Evolutionary conservation across 2,888 invertebrate genomes (phyloP), one percentile per base, ranked within the genome.

Genomic region (Gasteruption jaculator): DNA sequence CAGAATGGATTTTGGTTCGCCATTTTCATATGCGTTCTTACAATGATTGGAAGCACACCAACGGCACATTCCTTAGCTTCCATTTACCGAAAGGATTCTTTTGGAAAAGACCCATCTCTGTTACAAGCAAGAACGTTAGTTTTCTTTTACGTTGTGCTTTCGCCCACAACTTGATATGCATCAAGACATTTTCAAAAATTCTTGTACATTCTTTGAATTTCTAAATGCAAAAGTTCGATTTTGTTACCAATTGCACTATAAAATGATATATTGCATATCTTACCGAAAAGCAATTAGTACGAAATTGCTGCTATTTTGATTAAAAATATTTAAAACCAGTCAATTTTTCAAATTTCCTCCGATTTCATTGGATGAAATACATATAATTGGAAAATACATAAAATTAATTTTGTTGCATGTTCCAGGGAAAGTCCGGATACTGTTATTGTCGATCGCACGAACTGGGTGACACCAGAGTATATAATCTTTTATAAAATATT

Each of bases 1-100:
- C 68, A 81, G 81, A 82, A 85, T 53, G 85, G 82, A 5, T 78
- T 83, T 70, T 85, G 85, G 84, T 78, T 85, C 41, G 78, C 80
- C 41, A 78, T 79, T 3, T 73, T 82, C 14, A 57, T 80, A 10
- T 82, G 71, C 63, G 76, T 63, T 32, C 63, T 69, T 14, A 56
- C 79, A 11, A 80, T 85, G 78, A 77, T 81, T 45, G 64, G 73
- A 20, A 75, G 79, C 3, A 76, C 80, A 0, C 84, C 85, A 1
- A 72, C 79, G 2, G 80, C 80, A 37, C 79, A 83, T 8, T 76
- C 76, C 54, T 67, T 83, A 19, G 76, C 74, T 3, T 60, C 71
- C 38, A 75, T 74, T 43, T 73, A 76, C 33, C 73, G 68, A 46
- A 71, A 72, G 12, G 52, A 55, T 15, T 43, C 46, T 3, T 45